phyloP scores from a whole-genome alignment of 2,113 vertebrate species.

The Baryphthengus martii region DNA sequence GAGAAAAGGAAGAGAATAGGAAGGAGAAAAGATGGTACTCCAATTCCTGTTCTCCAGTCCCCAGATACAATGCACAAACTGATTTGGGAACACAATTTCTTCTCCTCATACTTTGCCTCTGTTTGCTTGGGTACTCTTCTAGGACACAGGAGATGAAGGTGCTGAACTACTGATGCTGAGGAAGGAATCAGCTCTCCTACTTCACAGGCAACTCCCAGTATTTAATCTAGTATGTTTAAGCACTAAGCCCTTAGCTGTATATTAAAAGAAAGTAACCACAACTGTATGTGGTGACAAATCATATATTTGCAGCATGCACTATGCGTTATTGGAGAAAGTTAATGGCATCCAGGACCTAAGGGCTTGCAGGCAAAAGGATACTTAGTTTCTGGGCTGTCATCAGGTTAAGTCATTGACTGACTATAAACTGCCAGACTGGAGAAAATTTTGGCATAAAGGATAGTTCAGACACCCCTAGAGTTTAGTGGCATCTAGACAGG shows the following conservation, averaged over 20 bases:
- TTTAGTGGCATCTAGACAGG: neutral
- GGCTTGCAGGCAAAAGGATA: neutral
- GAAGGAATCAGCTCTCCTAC: neutral
- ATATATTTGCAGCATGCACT: neutral
- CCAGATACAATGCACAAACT: neutral
- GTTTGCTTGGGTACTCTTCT: neutral
- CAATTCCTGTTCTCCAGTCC: neutral
- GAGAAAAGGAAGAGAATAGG: neutral
- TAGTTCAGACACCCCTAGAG: neutral
- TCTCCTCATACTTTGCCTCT: neutral
- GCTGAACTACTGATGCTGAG: neutral
- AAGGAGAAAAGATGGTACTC: neutral
- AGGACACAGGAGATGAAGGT: neutral
- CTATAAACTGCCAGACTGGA: neutral
- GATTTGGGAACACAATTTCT: neutral
- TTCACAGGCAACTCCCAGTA: neutral
- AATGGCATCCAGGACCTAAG: neutral
- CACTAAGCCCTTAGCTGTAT: neutral
- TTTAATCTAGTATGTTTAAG: neutral
- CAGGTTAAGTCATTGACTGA: neutral
- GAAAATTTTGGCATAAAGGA: neutral
- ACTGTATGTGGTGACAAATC: neutral
- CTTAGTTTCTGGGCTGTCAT: neutral
- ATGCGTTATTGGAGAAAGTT: neutral
- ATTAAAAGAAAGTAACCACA: neutral